Percentiles rank a stretch among this genome's conserved stretches.
phyloP scores from a whole-genome alignment of 2,888 invertebrate species.

The Orthosia gothica region DNA sequence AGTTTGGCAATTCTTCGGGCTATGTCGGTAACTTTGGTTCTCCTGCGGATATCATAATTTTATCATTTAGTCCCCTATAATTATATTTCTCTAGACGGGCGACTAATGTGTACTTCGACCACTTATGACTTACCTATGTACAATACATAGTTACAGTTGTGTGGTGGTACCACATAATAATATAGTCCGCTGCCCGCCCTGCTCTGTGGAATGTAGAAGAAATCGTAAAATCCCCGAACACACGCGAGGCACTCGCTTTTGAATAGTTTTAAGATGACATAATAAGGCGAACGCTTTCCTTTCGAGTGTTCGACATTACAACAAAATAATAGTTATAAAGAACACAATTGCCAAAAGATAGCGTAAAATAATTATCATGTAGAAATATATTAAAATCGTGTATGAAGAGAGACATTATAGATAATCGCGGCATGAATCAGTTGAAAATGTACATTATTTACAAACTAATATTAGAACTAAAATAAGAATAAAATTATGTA shows the following conservation, averaged over 20 bases:
- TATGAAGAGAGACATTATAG: no score
- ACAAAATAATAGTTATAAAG: background rate
- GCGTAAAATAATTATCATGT: no score
- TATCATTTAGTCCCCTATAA: no score
- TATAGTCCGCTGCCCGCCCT: constrained; percentile 30
- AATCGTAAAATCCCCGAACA: constrained; percentile 70
- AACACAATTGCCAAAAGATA: no score
- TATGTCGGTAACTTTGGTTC: no score
- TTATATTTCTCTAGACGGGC: no score
- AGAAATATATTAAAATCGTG: no score
- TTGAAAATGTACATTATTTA: no score
- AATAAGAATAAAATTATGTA: no score
- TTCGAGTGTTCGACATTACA: background rate
- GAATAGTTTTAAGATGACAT: constrained; percentile 43
- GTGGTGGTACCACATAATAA: background rate
- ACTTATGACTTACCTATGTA: background rate
- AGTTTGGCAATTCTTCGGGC: no score
- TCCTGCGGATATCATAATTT: no score
- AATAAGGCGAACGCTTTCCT: constrained; percentile 63
- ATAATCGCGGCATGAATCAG: background rate
- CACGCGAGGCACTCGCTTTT: constrained; percentile 66
- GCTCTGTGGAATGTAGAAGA: constrained; percentile 66
- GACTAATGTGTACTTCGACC: background rate
- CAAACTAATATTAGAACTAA: no score
- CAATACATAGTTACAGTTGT: constrained; percentile 24